phyloP scores from a whole-genome alignment of 2,888 invertebrate genomes.

The Ptilodon capucinus region DNA sequence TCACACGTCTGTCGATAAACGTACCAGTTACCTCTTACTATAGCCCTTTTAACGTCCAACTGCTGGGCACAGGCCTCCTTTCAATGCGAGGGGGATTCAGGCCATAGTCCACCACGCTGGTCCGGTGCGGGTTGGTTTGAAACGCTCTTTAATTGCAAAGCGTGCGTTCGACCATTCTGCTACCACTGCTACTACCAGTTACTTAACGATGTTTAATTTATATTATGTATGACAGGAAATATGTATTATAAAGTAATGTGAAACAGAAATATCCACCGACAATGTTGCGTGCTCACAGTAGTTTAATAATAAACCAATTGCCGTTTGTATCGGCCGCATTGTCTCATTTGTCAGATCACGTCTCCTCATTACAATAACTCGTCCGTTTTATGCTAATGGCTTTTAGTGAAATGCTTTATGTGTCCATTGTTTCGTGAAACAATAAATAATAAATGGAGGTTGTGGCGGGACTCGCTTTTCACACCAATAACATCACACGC shows the following conservation, averaged over 20 bases:
- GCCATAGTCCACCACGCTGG: too few species aligned
- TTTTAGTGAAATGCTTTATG: slow-evolving; percentile 74
- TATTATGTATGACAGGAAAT: background rate
- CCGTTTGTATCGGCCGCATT: slow-evolving; percentile 15
- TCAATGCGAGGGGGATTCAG: too few species aligned
- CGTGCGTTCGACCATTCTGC: too few species aligned
- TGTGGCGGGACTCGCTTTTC: background rate
- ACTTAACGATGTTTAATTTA: too few species aligned
- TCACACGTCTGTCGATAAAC: too few species aligned
- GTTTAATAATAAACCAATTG: slow-evolving; percentile 25
- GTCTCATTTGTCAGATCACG: slow-evolving; percentile 42
- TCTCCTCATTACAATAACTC: slow-evolving; percentile 41
- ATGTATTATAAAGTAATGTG: slow-evolving; percentile 2
- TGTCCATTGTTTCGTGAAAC: slow-evolving; percentile 70
- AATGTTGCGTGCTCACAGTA: slow-evolving; percentile 19
- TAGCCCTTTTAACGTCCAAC: too few species aligned
- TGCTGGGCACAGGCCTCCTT: too few species aligned
- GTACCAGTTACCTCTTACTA: too few species aligned
- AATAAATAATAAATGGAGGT: slow-evolving; percentile 50
- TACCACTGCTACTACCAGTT: too few species aligned
- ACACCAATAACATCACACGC: background rate
- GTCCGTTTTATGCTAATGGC: slow-evolving; percentile 67
- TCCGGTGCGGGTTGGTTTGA: too few species aligned
- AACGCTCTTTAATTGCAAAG: too few species aligned
- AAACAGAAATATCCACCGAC: slow-evolving; percentile 24